Percentiles rank a stretch among this genome's conserved stretches.
Evolutionary conservation across 2,113 vertebrate genomes (phyloP).

Genomic region (Mohoua ochrocephala): DNA sequence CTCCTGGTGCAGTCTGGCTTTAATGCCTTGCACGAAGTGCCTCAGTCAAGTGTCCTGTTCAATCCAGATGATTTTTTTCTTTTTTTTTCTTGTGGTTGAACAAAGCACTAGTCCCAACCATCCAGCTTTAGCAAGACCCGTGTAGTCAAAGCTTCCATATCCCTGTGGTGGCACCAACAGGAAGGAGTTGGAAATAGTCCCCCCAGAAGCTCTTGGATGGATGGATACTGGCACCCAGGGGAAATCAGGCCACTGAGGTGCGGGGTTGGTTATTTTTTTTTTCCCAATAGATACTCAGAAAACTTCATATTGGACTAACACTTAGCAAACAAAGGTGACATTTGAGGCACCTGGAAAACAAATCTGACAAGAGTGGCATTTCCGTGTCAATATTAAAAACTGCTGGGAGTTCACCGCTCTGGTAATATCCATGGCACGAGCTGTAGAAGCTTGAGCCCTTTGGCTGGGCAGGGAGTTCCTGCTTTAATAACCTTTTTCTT

Average conservation of each 20-base stretch:
- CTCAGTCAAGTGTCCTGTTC: not conserved
- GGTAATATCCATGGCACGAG: not conserved
- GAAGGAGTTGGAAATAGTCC: not conserved
- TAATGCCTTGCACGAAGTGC: fast-evolving
- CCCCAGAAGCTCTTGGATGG: not conserved
- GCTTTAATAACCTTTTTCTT: not conserved
- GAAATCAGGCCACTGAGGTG: not conserved
- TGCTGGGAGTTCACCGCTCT: not conserved
- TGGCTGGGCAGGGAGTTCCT: not conserved
- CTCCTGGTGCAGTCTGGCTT: not conserved
- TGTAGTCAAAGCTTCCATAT: not conserved
- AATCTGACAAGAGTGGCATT: not conserved
- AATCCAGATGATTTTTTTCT: not conserved
- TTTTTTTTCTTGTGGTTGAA: not conserved
- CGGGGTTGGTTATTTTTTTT: not conserved
- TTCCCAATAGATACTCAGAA: not conserved
- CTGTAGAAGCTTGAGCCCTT: not conserved
- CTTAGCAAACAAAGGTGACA: constrained; percentile 18
- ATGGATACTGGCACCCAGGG: not conserved
- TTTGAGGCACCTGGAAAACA: constrained; percentile 16
- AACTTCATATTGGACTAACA: not conserved
- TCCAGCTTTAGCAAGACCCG: not conserved
- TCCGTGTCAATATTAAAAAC: not conserved
- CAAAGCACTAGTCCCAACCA: not conserved
- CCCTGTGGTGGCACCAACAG: not conserved